Base-by-base conservation (phyloP, 2,113 vertebrate genomes). In the Pteropus alecto region DNA sequence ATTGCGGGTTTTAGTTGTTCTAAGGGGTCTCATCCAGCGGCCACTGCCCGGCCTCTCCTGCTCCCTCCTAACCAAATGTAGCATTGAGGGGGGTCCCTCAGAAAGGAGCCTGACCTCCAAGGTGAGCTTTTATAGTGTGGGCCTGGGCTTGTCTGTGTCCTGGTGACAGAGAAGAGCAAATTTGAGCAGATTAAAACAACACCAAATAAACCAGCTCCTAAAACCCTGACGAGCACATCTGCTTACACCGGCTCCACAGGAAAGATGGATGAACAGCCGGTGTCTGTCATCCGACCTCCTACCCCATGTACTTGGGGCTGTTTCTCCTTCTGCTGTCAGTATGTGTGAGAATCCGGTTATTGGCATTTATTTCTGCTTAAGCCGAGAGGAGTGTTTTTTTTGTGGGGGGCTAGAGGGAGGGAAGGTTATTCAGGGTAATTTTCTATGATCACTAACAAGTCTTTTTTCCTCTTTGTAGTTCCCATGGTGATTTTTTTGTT, bases 401-500 rank as follows among this genome's bases (percentile, higher is more conserved):
- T 74, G 70, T 12, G 10, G 93, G 18, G 61, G 21, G 70, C 10
- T 58, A 41, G 48, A 18, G 41, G 46, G 81, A 87, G n/a, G n/a
- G 38, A 82, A n/a, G 43, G 15, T 35, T 84, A 38, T 76, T 76
- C 78, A 13, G 95, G 88, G 41, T 68, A 82, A 94, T 94, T 95
- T 63, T 61, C 58, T 58, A 30, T 89, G 76, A 92, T 89, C 94
- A 82, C 51, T 97, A 93, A 87, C 95, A 61, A 43, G 38, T 73
- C 77, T 93, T 89, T 86, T 81, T 81, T 60, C 56, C 46, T 67
- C 79, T 77, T 67, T 84, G 24, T 68, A 22, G 93, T 97, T 96
- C 96, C 95, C 97, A 97, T 97, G 97, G 95, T 79, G 95, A 94
- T 97, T 95, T 82, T 93, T 90, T 87, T 43, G 8, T 85, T 92